A percentile compares a stretch with the other conserved stretches of the same genome.
phyloP scores from a whole-genome alignment of 1,140 invertebrate species.

The Oreohelix idahoensis region DNA sequence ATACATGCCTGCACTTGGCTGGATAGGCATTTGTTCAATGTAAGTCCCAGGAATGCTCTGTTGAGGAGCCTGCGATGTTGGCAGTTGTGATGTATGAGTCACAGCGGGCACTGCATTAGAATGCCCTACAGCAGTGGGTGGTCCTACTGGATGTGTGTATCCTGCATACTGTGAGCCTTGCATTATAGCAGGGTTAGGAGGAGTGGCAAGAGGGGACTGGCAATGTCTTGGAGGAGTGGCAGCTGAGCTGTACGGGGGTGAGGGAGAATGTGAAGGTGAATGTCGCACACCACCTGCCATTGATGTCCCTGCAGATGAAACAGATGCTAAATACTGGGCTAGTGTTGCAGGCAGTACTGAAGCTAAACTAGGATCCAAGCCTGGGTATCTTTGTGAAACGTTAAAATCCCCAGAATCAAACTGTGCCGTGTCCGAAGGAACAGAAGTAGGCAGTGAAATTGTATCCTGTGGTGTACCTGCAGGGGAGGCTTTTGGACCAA shows the following conservation, averaged over 20 bases:
- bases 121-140: neutral
- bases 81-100: neutral
- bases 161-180: neutral
- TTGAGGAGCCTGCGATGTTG: neutral
- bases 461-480: neutral
- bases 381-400: slow-evolving; percentile 1
- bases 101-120: neutral
- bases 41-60: neutral
- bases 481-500: slow-evolving; percentile 62
- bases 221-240: slow-evolving; percentile 3
- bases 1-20: neutral
- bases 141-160: neutral
- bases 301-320: neutral
- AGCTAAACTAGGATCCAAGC: slow-evolving; percentile 29
- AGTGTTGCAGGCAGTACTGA: slow-evolving; percentile 31
- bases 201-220: neutral
- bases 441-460: neutral
- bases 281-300: slow-evolving; percentile 6
- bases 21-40: neutral
- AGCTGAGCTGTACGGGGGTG: neutral
- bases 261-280: slow-evolving; percentile 6
- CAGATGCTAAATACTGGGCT: slow-evolving; percentile 34
- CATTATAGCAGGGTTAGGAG: neutral
- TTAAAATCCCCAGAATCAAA: neutral
- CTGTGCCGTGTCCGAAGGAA: neutral